Evolutionary conservation across 2,113 vertebrate genomes (phyloP), one percentile per base, ranked within the genome.

Genomic region (Ramphastos sulfuratus): DNA sequence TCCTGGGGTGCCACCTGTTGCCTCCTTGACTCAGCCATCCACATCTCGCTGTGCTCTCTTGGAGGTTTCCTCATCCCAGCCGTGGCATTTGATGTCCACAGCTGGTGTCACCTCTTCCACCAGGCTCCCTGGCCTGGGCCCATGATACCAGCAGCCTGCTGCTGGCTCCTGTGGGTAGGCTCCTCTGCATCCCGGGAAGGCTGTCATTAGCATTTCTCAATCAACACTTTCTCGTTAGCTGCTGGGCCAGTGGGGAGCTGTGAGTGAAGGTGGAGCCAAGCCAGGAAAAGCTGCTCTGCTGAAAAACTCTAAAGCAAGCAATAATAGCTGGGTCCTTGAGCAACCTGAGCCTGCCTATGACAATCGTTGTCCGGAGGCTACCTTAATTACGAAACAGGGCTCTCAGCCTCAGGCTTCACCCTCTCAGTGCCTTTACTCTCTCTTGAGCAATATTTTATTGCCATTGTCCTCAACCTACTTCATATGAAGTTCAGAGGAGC

Each of bases 381-480:
- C 95, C 69, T 95, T 94, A 93, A 95, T 95, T 93, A 96, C 80
- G 85, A 95, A 96, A 96, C 54, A 30, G 69, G 59, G 48, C 73
- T 92, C 93, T 95, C 91, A 48, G 87, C 94, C 95, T 69, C 48
- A 2, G 93, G 95, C 95, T 73, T 78, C 82, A 25, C 0, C 9
- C 70, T 87, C 95, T 83, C 35, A 0, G 65, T 94, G 91, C 85
- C 82, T 96, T 94, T 70, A 65, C 46, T 94, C 87, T 87, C 60
- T 95, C 94, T 96, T 96, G 73, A 92, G 96, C 94, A 96, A 96
- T 11, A 16, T 90, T 94, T 96, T 94, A 84, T 92, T 94, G 94
- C 95, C 61, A 70, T 93, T 95, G 91, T 94, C 94, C 58, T 93
- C 87, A 90, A 46, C 80, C 85, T 92, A 42, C 86, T 95, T 72